Evolutionary conservation across 2,797 vertebrate species (phyloP), one percentile per base, ranked within the genome.

Genomic region (Clarias pachynema): DNA sequence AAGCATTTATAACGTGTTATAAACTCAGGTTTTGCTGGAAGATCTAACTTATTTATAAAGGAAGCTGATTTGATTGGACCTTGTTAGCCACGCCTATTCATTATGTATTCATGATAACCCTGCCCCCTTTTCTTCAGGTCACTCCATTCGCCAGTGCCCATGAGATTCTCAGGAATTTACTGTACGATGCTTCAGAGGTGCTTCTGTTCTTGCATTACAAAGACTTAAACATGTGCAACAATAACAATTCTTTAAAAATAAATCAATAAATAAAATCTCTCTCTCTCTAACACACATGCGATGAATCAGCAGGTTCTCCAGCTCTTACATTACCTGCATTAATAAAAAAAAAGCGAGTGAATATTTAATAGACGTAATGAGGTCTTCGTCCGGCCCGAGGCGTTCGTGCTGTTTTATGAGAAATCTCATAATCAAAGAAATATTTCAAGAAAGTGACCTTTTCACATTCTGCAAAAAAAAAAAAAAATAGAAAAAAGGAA

Each of bases 361-460:
- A 57, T 75, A 75, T 75, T 75, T 75, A 56, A 75, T 57, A 20
- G 3, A 26, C 7, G 1, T 56, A 57, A 75, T 8, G 24, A 53
- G 72, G n/a, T 16, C 70, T 73, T 6, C 5, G 40, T 49, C 72
- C n/a, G 4, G 24, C 44, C 44, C 18, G 53, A 75, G 73, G 73
- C 73, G 0, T 29, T 75, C 53, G 3, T 15, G 0, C 49, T 20
- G 53, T 31, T 75, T 81, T 53, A 65, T 66, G 18, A 66, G 53
- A 75, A 75, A 75, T 75, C 26, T 75, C 73, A 57, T 75, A 75
- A 75, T 75, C 73, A 75, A 31, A 53, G 49, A 31, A 75, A 31
- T 57, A 57, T 75, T 75, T 75, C 8, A 57, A 75, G 73, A 29
- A 75, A 12, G 3, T 75, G 73, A 75, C 49, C 73, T 75, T 75